Evolutionary conservation across 1,140 invertebrate species (phyloP).

Genomic region (Bombyx mandarina): DNA sequence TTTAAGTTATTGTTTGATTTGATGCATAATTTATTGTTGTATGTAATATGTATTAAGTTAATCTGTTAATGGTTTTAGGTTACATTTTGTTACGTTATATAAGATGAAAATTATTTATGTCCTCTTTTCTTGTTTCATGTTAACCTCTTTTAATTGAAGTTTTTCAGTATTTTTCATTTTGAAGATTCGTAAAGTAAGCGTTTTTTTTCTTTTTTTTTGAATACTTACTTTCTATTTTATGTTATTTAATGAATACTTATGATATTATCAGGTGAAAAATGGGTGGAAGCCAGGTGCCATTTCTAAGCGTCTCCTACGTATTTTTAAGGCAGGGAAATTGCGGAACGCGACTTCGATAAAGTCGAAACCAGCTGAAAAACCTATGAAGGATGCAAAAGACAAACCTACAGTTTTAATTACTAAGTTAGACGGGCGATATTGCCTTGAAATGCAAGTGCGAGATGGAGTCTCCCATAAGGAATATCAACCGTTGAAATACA

Average conservation of each 20-base stretch:
- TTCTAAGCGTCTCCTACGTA: slow-evolving; percentile 37
- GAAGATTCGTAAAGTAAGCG: slow-evolving; percentile 10
- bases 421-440: slow-evolving; percentile 41
- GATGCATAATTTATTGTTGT: slow-evolving; percentile 19
- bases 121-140: slow-evolving; percentile 6
- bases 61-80: slow-evolving; percentile 29
- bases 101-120: slow-evolving; percentile 18
- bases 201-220: slow-evolving; percentile 2
- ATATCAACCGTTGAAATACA: slow-evolving; percentile 41
- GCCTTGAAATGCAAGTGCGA: slow-evolving; percentile 37
- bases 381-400: slow-evolving; percentile 30
- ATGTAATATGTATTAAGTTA: slow-evolving; percentile 21
- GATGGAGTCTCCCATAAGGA: slow-evolving; percentile 11
- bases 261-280: slow-evolving; percentile 19
- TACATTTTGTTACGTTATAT: slow-evolving; percentile 49
- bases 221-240: slow-evolving; percentile 3
- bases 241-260: slow-evolving; percentile 1
- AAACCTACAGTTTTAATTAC: slow-evolving; percentile 44
- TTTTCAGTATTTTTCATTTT: background rate
- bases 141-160: slow-evolving; percentile 10
- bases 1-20: slow-evolving; percentile 12
- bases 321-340: slow-evolving; percentile 37
- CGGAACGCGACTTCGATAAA: slow-evolving; percentile 11
- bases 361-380: slow-evolving; percentile 23
- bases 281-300: slow-evolving; percentile 56